These are phyloP conservation scores for Geococcyx californianus DNA, from an alignment of 2,113 vertebrate species.

Conservation along the genomic window DNA sequence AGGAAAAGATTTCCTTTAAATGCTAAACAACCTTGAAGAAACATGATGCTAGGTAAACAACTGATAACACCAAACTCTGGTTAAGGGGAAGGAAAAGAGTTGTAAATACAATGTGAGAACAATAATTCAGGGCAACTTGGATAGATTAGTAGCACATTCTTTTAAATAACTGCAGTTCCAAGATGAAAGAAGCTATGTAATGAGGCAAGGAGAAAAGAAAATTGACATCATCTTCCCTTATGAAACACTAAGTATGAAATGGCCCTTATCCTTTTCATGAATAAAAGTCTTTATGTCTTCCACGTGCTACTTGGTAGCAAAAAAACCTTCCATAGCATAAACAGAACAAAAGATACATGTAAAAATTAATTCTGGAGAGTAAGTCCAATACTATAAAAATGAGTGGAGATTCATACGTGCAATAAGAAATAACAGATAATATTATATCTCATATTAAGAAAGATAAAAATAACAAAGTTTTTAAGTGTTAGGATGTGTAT, in stretches of 20 bases:
- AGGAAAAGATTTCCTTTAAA: constrained; percentile 11
- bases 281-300: neutral
- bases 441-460: neutral
- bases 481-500: neutral
- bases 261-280: neutral
- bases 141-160: neutral
- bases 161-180: neutral
- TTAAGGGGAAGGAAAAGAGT: neutral
- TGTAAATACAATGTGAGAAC: neutral
- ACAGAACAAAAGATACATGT: neutral
- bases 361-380: neutral
- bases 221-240: rapidly evolving
- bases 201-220: neutral
- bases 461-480: neutral
- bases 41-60: neutral
- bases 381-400: neutral
- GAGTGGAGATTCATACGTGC: neutral
- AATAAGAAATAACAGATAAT: neutral
- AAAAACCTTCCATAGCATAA: neutral
- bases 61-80: neutral
- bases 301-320: neutral
- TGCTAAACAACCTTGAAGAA: neutral
- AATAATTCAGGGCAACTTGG: neutral
- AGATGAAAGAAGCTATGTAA: neutral
- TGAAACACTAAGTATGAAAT: neutral